These are phyloP conservation scores for Julus scandinavius DNA, from an alignment of 2,888 invertebrate genomes.

Conservation along the genomic window DNA sequence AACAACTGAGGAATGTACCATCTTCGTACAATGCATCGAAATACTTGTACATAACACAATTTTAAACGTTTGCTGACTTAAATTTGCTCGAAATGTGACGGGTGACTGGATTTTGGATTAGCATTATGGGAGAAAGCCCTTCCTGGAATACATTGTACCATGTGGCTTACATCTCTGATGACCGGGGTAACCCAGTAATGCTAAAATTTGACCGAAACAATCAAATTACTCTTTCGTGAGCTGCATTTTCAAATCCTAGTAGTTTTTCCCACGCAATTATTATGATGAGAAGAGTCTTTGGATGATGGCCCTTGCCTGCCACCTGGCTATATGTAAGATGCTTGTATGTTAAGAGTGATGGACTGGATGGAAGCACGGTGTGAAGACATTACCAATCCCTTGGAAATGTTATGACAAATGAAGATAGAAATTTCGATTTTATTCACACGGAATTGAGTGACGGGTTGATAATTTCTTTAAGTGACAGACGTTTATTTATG, in stretches of 20 bases:
- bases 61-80: background rate
- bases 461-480: background rate
- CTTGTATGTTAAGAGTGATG: too few species aligned
- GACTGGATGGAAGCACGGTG: background rate
- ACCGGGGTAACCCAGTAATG: constrained; percentile 30
- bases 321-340: background rate
- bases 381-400: background rate
- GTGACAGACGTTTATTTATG: constrained; percentile 26
- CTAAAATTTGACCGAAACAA: constrained; percentile 36
- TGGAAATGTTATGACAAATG: background rate
- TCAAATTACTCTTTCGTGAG: constrained; percentile 6
- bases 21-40: background rate
- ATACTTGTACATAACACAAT: background rate
- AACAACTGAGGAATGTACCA: background rate
- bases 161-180: background rate
- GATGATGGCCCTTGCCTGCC: background rate
- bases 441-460: constrained; percentile 28
- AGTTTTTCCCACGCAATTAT: background rate
- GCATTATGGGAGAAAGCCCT: constrained; percentile 22
- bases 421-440: constrained; percentile 19
- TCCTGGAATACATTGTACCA: background rate
- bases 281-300: background rate
- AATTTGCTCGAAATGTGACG: background rate
- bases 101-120: background rate
- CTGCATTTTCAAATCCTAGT: background rate